Conservation (phyloP, 2,113 vertebrate species). For the Zosterops pallidus region DNA sequence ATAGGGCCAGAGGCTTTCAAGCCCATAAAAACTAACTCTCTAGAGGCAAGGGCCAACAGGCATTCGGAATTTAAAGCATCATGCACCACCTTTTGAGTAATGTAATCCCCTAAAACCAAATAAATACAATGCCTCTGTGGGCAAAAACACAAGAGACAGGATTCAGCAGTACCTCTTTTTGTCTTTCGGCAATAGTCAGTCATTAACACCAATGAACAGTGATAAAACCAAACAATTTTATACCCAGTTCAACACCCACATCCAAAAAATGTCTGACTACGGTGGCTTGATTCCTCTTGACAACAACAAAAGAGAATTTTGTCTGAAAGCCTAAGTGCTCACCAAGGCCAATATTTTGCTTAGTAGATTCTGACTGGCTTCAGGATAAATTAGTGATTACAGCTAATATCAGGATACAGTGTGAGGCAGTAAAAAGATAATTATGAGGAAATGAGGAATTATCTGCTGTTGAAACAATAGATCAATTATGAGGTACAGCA, state of each 20-base stretch:
- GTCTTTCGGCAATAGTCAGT: not conserved
- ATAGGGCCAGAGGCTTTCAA: not conserved
- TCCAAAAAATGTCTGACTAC: not conserved
- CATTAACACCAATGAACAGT: slow-evolving; percentile 6
- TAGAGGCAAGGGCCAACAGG: not conserved
- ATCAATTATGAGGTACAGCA: slow-evolving; percentile 46
- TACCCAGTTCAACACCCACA: not conserved
- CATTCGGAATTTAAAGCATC: not conserved
- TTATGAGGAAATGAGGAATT: slow-evolving; percentile 56
- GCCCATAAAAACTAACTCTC: not conserved
- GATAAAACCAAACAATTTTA: slow-evolving; percentile 43
- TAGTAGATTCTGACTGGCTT: not conserved
- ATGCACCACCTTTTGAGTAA: not conserved
- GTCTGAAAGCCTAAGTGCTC: not conserved
- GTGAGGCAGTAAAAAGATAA: slow-evolving; percentile 26
- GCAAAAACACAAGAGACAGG: not conserved
- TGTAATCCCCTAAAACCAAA: slow-evolving; percentile 21
- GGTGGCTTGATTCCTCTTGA: not conserved
- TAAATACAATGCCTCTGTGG: not conserved
- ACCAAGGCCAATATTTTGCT: not conserved
- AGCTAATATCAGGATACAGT: slow-evolving; percentile 6
- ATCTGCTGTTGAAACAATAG: slow-evolving; percentile 56
- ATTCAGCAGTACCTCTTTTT: not conserved
- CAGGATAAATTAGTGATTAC: slow-evolving; percentile 22
- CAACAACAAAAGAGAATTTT: not conserved